Conservation (phyloP, 2,888 invertebrate genomes). For the Eupithecia subfuscata region DNA sequence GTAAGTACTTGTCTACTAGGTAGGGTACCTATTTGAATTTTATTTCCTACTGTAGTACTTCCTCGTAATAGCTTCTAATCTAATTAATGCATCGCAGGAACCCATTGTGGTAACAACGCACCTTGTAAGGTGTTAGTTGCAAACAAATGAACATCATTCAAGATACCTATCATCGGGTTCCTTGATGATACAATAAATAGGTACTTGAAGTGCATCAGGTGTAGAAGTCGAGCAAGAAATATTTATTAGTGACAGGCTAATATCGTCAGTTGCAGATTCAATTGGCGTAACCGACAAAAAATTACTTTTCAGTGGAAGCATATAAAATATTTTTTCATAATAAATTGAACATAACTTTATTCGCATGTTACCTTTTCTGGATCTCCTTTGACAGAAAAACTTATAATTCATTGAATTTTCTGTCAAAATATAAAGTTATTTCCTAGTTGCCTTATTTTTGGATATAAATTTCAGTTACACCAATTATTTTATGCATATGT, state of each 20-base stretch:
- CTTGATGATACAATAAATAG: slow-evolving; percentile 1
- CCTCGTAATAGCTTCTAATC: not conserved
- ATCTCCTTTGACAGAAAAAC: too few species aligned
- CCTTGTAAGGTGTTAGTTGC: not conserved
- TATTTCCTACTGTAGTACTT: not conserved
- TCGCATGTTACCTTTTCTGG: too few species aligned
- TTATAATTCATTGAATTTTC: too few species aligned
- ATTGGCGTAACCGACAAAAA: too few species aligned
- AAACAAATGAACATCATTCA: slow-evolving; percentile 4
- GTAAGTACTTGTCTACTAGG: not conserved
- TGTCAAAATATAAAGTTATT: too few species aligned
- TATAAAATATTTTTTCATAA: too few species aligned
- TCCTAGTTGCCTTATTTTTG: too few species aligned
- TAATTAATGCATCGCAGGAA: slow-evolving; percentile 10
- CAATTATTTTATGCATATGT: too few species aligned
- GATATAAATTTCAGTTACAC: too few species aligned
- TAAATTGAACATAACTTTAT: not conserved
- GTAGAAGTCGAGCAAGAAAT: not conserved
- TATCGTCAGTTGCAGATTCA: not conserved
- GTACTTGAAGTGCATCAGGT: not conserved
- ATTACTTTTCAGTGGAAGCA: too few species aligned
- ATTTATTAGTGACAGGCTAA: not conserved
- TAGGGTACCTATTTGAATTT: not conserved
- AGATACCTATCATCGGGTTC: slow-evolving; percentile 4
- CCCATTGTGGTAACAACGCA: slow-evolving; percentile 7